Evolutionary conservation across 2,113 vertebrate genomes (phyloP), one percentile per base, ranked within the genome.

Genomic region (Scytalopus superciliaris): DNA sequence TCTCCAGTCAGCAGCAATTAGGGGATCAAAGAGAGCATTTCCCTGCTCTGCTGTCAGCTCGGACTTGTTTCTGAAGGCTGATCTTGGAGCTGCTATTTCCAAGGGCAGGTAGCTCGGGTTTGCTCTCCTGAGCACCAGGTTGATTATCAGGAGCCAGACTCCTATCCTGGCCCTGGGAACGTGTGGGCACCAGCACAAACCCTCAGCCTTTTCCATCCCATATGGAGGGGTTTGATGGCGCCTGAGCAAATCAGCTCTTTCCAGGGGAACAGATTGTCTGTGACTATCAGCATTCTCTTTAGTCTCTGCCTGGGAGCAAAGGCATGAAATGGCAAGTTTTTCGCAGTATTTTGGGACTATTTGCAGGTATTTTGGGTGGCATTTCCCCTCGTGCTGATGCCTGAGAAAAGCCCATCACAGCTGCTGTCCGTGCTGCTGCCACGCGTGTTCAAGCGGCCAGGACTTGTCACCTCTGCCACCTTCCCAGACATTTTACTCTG

Each of bases 401-500:
- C 72, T 72, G 39, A 24, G 62, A 16, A 69, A 23, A n/a, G 37
- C 70, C 85, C 37, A 2, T 5, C 28, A 8, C 28, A 16, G 33
- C 28, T 40, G 62, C 76, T n/a, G 15, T 23, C 52, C 0, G 0
- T 35, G 57, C 40, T 14, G 35, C 59, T 78, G 57, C 63, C 39
- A 4, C 5, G 1, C 5, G 2, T 39, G 1, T 33, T 50, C 2
- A 3, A 12, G 68, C 39, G 59, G 63, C 27, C 5, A 6, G 10
- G 45, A 19, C 39, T 3, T 0, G 0, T 18, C n/a, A 27, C 14
- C 3, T 25, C 68, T 80, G 55, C 39, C 56, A 19, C 68, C 67
- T 40, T 31, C 42, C 52, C 73, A 22, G 30, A 24, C 28, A 23
- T 16, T 35, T 56, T 44, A 28, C 7, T 2, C 57, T 47, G 52